Evolutionary conservation across 92 coral and sea anemone genomes (phyloP).

Genomic region (Porites divaricata): DNA sequence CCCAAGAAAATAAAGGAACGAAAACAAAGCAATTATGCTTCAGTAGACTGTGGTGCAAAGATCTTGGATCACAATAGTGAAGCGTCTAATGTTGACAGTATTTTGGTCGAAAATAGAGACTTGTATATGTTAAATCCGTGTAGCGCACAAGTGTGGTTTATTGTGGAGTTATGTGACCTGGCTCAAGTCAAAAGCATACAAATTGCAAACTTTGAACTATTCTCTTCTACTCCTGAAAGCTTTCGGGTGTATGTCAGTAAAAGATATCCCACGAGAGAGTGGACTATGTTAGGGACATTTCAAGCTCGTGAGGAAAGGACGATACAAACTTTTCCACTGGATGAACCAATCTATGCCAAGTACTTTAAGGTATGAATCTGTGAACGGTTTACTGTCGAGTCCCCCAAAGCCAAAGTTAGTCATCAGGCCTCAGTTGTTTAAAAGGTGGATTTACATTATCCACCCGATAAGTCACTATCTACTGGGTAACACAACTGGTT

Average conservation of each 20-base stretch:
- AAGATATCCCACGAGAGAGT: conserved; percentile 95
- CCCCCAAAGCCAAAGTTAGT: too few species aligned
- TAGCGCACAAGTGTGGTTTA: conserved; percentile 94
- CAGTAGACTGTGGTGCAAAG: conserved; percentile 98
- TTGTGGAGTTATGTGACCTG: conserved; percentile 93
- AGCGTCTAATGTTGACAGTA: conserved; percentile 78
- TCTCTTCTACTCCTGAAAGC: conserved; percentile 94
- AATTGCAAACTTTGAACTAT: conserved; percentile 95
- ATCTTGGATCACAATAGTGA: conserved; percentile 78
- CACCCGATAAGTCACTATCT: too few species aligned
- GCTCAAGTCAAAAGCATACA: conserved; percentile 91
- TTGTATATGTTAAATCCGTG: conserved; percentile 97
- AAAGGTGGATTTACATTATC: too few species aligned
- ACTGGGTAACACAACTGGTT: too few species aligned
- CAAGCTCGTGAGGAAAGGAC: conserved; percentile 87
- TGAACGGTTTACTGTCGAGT: too few species aligned
- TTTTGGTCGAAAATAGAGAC: conserved; percentile 91
- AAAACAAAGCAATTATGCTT: conserved; percentile 93
- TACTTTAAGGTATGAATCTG: conserved; percentile 85
- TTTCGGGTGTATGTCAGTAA: conserved; percentile 91
- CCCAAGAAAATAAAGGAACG: conserved; percentile 84
- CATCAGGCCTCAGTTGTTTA: too few species aligned
- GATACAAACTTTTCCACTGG: conserved; percentile 92
- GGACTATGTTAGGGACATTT: conserved; percentile 95
- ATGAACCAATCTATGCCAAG: conserved; percentile 96